Percentiles rank a stretch among this genome's conserved stretches.
phyloP scores from a whole-genome alignment of 2,797 vertebrate genomes.

The Manis javanica region DNA sequence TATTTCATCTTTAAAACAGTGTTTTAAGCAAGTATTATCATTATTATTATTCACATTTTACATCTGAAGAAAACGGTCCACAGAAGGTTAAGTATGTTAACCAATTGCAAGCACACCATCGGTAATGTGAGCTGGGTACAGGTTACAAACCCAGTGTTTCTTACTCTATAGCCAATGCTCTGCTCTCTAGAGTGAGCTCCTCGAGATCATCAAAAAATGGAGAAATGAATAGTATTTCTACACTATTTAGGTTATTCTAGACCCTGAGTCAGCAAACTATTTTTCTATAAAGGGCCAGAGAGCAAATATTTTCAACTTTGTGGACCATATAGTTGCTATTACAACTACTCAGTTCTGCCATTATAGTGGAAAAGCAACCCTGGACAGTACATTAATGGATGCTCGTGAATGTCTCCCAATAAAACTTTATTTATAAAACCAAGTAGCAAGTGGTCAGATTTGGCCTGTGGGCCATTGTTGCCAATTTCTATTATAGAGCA shows the following conservation, averaged over 20 bases:
- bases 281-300: neutral
- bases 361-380: neutral
- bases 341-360: neutral
- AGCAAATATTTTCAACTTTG: neutral
- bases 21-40: neutral
- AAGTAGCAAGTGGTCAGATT: neutral
- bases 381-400: neutral
- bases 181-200: neutral
- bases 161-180: neutral
- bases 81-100: neutral
- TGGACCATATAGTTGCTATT: neutral
- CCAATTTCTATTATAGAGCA: neutral
- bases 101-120: neutral
- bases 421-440: neutral
- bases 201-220: neutral
- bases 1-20: neutral
- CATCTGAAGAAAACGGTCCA: neutral
- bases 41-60: neutral
- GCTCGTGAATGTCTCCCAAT: neutral
- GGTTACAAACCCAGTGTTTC: neutral
- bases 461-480: neutral
- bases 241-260: neutral
- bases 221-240: neutral
- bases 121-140: neutral
- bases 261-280: neutral